Percentiles rank a stretch among this genome's conserved stretches.
These are phyloP conservation scores for Epizoanthus illoricatus DNA, from an alignment of 92 coral and sea anemone genomes.

Conservation along the genomic window DNA sequence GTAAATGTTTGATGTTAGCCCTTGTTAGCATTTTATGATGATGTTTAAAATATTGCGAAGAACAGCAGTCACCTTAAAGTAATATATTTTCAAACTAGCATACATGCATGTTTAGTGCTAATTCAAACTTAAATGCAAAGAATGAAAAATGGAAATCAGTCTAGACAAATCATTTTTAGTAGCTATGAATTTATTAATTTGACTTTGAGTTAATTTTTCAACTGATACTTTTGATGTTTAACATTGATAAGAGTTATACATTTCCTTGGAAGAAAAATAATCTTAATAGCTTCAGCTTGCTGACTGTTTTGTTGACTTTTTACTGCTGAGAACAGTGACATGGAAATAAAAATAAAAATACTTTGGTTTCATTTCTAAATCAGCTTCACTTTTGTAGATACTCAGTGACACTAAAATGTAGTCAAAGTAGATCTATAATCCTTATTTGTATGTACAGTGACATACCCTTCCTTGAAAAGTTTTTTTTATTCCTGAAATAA, in stretches of 20 bases:
- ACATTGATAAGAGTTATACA: neutral
- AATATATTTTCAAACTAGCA: slow-evolving; percentile 1
- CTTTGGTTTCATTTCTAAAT: neutral
- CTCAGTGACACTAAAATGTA: neutral
- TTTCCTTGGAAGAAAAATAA: neutral
- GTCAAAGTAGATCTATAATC: no score
- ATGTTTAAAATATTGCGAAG: neutral
- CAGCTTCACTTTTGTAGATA: neutral
- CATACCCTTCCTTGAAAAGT: neutral
- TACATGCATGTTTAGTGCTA: neutral
- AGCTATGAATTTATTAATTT: neutral
- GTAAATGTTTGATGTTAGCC: neutral
- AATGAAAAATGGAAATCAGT: slow-evolving; percentile 23
- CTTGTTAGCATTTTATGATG: neutral
- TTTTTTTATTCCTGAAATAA: neutral
- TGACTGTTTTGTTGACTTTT: slow-evolving; percentile 4
- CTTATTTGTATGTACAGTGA: no score
- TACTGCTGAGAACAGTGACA: slow-evolving; percentile 9
- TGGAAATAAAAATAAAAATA: slow-evolving; percentile 8
- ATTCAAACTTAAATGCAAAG: neutral
- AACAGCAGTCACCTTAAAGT: neutral
- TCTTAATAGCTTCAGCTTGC: slow-evolving; percentile 16
- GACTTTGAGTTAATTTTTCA: neutral
- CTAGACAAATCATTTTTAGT: slow-evolving; percentile 25
- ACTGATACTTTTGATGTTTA: neutral